A percentile compares a stretch with the other conserved stretches of the same genome.
Conservation (phyloP, 2,888 invertebrate genomes). For the Conops quadrifasciatus region DNA sequence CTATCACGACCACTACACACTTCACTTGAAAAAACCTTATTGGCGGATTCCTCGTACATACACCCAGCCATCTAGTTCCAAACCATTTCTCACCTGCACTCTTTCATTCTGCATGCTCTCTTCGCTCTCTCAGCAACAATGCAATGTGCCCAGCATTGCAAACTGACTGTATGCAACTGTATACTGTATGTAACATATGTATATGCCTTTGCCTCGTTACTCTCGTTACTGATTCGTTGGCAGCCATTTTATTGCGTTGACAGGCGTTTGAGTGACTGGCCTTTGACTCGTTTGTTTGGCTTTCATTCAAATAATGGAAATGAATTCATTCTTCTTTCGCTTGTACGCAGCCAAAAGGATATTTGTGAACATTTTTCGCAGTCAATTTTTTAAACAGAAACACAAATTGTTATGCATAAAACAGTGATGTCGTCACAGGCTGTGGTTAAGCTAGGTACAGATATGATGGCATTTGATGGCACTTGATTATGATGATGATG, state of each 20-base stretch:
- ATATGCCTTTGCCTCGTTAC: neutral
- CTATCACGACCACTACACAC: too few species aligned
- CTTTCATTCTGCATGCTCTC: neutral
- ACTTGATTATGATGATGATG: neutral
- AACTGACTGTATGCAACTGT: neutral
- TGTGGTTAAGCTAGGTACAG: neutral
- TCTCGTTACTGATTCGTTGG: neutral
- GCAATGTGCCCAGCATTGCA: neutral
- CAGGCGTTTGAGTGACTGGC: slow-evolving; percentile 13
- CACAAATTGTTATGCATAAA: neutral
- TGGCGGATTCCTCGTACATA: too few species aligned
- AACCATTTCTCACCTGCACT: too few species aligned
- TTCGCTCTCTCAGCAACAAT: neutral
- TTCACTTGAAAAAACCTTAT: too few species aligned
- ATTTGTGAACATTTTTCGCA: neutral
- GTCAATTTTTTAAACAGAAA: neutral
- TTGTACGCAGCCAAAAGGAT: neutral
- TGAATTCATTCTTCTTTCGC: neutral
- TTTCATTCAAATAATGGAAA: neutral
- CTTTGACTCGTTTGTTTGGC: slow-evolving; percentile 14
- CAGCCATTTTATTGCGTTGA: slow-evolving; percentile 36
- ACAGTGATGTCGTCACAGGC: neutral
- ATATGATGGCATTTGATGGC: slow-evolving; percentile 2
- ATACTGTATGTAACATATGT: neutral
- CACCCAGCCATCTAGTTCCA: too few species aligned